Evolutionary conservation across 2,797 vertebrate genomes (phyloP).

Genomic region (Alfaro cultratus): DNA sequence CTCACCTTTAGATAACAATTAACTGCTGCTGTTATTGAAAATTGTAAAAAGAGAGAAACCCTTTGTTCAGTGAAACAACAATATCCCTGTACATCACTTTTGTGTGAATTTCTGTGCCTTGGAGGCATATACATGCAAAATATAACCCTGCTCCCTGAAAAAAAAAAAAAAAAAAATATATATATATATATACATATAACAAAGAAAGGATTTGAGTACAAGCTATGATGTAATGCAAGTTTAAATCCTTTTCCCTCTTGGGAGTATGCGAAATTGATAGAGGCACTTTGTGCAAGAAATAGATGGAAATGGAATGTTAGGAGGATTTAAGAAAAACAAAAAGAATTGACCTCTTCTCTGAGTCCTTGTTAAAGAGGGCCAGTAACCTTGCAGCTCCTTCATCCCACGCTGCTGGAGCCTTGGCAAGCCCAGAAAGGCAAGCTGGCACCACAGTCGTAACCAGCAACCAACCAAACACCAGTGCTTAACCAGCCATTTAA

Average conservation of each 20-base stretch:
- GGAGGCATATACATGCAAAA: constrained; percentile 44
- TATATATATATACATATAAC: constrained; percentile 14
- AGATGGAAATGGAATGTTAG: constrained; percentile 26
- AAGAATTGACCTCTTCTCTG: constrained; percentile 49
- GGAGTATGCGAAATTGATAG: constrained; percentile 47
- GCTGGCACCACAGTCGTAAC: constrained; percentile 11
- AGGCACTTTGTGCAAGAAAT: constrained; percentile 19
- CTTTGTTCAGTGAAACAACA: constrained; percentile 20
- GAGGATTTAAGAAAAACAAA: constrained; percentile 7
- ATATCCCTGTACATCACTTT: constrained; percentile 14
- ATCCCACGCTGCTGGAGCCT: constrained; percentile 49
- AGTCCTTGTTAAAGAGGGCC: constrained; percentile 55
- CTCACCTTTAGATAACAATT: not conserved
- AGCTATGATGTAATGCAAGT: constrained; percentile 44
- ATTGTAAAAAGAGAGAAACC: constrained; percentile 14
- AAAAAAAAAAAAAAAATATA: constrained; percentile 25
- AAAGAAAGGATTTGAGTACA: constrained; percentile 48
- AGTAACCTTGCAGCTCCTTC: constrained; percentile 49
- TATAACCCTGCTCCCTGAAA: constrained; percentile 41
- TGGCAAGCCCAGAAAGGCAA: constrained; percentile 42
- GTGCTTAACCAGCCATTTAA: constrained; percentile 17
- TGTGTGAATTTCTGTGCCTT: constrained; percentile 24
- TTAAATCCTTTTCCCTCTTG: constrained; percentile 54
- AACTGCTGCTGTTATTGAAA: constrained; percentile 5
- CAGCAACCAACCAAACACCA: constrained; percentile 10